Evolutionary conservation across 2,888 invertebrate species (phyloP), one percentile per base, ranked within the genome.

Genomic region (Pyrgus malvae): DNA sequence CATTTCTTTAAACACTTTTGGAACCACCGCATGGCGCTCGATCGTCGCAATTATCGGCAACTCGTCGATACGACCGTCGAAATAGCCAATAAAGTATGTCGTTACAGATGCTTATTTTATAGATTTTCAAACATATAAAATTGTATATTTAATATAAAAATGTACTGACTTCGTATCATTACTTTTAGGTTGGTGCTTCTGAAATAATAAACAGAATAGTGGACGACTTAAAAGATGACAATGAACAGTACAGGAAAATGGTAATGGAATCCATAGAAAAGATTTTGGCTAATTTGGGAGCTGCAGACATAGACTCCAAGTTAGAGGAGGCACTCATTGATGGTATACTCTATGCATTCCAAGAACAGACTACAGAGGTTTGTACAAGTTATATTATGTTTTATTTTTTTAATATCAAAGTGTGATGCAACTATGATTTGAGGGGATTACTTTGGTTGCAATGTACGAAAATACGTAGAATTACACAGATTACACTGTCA

Each of bases 191-290:
- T 49, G 99, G 99, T n/a, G 97, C 99, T 3, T 98, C 99, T 0
- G 99, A 99, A 91, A 99, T 99, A 61, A 98, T 99, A 58, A 98
- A 98, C 80, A 93, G 99, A 61, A 97, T 99, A 40, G 99, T 99
- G 0, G 99, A 99, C 72, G 99, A 99, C 86, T 90, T 99, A 55
- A 99, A 99, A 86, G 99, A 99, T 78, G 99, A 99, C 84, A 99
- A 99, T 78, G 99, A 99, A 82, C 98, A 99, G 77, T 99, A 99
- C 83, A 93, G 99, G 58, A 99, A 99, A 91, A 99, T 99, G 99
- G 99, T 99, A 2, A 99, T 99, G 98, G 99, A 99, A 83, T 99
- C 99, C 0, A 99, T 99, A 56, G 99, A 99, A 79, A 99, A 99
- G 87, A 98, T 99, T 55, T 97, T 99, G 93, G 97, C 97, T 2